Base-by-base conservation (phyloP, 1,140 invertebrate genomes). In the Anastrepha ludens region DNA sequence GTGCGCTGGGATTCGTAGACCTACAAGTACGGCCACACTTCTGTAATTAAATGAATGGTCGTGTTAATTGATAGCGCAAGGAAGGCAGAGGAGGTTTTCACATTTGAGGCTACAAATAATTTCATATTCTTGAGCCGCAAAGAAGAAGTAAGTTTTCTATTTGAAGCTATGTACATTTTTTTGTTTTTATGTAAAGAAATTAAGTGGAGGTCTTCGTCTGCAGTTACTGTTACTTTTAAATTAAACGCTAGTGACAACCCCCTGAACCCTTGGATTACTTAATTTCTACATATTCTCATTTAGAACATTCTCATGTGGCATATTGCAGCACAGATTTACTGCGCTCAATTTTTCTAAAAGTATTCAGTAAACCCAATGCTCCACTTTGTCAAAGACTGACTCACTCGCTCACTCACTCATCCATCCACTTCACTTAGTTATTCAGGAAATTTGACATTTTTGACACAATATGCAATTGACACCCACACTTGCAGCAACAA, bases 401-500 rank as follows among this genome's bases (percentile, higher is more conserved):
- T 55, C 9, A 7, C 60, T 74, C 39, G 67, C 50, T 55, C 50
- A 55, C 17, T 59, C 20, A 85, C 50, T 58, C 44, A 55, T 20
- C n/a, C 47, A 47, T 6, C 85, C 55, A 86, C n/a, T 62, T 62
- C 39, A 67, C 64, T 87, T 70, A 58, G 20, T 67, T 64, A 87
- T 65, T 62, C 91, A 90, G 89, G 87, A 90, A 90, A 89, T 89
- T 91, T 92, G 91, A 92, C 91, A 91, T 90, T 92, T 92, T 92
- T 92, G 91, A 92, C 91, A 92, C 89, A 90, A 88, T 91, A 90
- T 91, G 91, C 91, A 92, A 92, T 92, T 92, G 91, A 92, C 91
- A 92, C 91, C 90, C 90, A 90, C 91, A 92, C 91, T 92, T 90
- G 90, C 62, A 55, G 62, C 64, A 55, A n/a, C 74, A 81, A n/a